Conservation (phyloP, 2,888 invertebrate genomes). For the Andrena camellia region DNA sequence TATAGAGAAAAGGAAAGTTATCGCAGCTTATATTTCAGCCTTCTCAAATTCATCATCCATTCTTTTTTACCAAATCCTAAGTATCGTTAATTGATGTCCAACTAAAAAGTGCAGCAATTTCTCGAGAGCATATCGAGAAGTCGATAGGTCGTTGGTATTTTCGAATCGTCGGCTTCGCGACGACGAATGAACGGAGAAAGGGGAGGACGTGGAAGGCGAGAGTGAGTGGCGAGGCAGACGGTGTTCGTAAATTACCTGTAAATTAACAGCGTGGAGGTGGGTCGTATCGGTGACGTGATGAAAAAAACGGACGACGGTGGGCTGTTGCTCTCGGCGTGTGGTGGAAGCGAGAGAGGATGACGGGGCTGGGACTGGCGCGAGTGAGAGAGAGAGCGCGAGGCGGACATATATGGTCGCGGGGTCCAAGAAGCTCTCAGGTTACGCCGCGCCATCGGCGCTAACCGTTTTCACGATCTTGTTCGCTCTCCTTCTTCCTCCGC, state of each 20-base stretch:
- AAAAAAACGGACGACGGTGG: constrained; percentile 27
- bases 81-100: too few species aligned
- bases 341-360: constrained; percentile 63
- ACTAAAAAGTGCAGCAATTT: too few species aligned
- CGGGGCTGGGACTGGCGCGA: constrained; percentile 70
- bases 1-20: too few species aligned
- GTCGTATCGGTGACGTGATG: constrained; percentile 1
- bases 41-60: too few species aligned
- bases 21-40: too few species aligned
- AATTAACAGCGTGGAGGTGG: constrained; percentile 20
- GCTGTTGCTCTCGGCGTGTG: background rate
- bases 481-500: constrained; percentile 49
- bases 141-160: constrained; percentile 20
- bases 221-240: background rate
- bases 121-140: background rate
- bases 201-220: background rate
- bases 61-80: too few species aligned
- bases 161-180: constrained; percentile 3
- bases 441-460: constrained; percentile 81
- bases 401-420: constrained; percentile 85
- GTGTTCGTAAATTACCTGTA: constrained; percentile 32
- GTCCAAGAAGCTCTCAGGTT: constrained; percentile 84
- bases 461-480: constrained; percentile 79
- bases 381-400: constrained; percentile 78
- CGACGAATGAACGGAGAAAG: background rate